Percentiles rank a stretch among this genome's conserved stretches.
Evolutionary conservation across 2,888 invertebrate species (phyloP).

Genomic region (Andrena trimmerana): DNA sequence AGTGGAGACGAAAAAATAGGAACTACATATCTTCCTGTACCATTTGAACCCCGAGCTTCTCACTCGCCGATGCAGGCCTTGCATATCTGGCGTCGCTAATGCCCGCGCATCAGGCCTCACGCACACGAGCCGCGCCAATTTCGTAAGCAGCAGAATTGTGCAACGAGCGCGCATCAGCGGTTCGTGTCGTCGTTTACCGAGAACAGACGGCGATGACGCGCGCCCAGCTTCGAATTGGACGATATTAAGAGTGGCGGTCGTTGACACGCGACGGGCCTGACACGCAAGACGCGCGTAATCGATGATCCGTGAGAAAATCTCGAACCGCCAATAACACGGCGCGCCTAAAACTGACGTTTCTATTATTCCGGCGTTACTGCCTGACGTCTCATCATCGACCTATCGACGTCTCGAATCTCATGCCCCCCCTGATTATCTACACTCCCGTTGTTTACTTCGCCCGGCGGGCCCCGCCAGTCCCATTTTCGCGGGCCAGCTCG

Average conservation of each 20-base stretch:
- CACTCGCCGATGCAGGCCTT: neutral
- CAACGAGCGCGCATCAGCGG: constrained; percentile 16
- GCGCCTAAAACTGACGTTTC: constrained; percentile 27
- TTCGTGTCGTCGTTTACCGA: constrained; percentile 57
- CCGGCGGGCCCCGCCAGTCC: neutral
- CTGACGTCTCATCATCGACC: neutral
- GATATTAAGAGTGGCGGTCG: constrained; percentile 72
- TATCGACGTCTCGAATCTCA: neutral
- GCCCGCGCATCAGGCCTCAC: neutral
- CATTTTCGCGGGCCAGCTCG: constrained; percentile 16
- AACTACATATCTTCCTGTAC: neutral
- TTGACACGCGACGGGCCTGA: constrained; percentile 64
- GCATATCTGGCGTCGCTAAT: neutral
- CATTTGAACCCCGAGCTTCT: neutral
- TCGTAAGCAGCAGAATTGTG: constrained; percentile 37
- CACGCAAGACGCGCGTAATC: constrained; percentile 55
- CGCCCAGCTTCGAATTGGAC: constrained; percentile 64
- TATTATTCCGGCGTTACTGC: neutral
- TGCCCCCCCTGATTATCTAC: neutral
- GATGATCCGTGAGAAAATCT: constrained; percentile 70
- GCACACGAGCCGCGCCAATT: constrained; percentile 16
- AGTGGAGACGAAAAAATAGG: neutral
- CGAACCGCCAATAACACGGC: neutral
- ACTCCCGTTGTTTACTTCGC: constrained; percentile 9
- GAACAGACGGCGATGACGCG: constrained; percentile 60